Evolutionary conservation across 92 coral and sea anemone genomes (phyloP), one percentile per base, ranked within the genome.

Genomic region (Parazoanthus darwini): DNA sequence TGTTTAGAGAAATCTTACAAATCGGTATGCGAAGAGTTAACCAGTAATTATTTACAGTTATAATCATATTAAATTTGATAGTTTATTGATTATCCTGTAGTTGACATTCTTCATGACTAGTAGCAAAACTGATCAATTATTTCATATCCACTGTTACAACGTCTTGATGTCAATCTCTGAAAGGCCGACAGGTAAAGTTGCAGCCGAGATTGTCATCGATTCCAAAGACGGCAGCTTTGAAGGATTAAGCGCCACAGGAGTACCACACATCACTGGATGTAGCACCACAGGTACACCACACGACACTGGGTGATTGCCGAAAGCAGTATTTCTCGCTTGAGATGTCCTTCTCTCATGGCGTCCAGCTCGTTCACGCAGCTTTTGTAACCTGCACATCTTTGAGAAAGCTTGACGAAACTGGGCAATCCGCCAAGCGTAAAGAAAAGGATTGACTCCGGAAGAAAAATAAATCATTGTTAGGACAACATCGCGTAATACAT

Each of bases 341-440:
- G 20, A 76, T 76, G 48, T 38, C 0, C 29, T 11, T 23, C 35
- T 13, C 8, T 8, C 10, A 20, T 76, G n/a, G 46, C 51, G 80
- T 39, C 25, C 51, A 8, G 26, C 33, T 76, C 80, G 50, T 6
- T 76, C 80, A 76, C 4, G 50, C 50, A 39, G 10, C 25, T 44
- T 37, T 76, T 39, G 80, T 20, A 51, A 39, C 26, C 48, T 29
- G 35, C 46, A 76, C 26, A 76, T 11, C 80, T 76, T 76, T 76
- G 80, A 42, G 79, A 94, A 92, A 22, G 94, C 96, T 77, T 89
- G 88, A 26, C 96, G 93, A 66, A 94, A 94, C 88, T 92, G 94
- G 63, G 70, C 88, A 8, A 94, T 94, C 23, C 95, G 86, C 96
- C 96, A 94, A 68, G 96, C 94, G 88, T 94, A 94, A 20, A 94